Conservation (phyloP, 1,140 invertebrate species). For the Vanessa atalanta region DNA sequence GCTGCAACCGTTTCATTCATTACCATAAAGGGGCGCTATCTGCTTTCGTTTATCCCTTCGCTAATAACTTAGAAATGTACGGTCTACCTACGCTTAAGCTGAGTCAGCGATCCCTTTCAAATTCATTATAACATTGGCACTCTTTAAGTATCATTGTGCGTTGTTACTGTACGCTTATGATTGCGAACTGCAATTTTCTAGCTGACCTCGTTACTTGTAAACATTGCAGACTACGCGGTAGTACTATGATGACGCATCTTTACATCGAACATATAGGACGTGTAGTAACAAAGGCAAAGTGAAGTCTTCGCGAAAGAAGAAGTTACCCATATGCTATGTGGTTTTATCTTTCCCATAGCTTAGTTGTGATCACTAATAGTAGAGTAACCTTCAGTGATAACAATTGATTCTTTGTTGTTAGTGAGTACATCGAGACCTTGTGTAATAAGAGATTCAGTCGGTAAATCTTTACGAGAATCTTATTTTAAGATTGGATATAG, state of each 20-base stretch:
- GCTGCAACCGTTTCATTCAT: constrained; percentile 32
- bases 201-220: constrained; percentile 51
- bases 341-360: constrained; percentile 56
- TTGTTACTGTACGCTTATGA: constrained; percentile 14
- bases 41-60: constrained; percentile 18
- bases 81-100: constrained; percentile 29
- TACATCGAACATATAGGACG: constrained; percentile 52
- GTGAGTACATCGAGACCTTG: constrained; percentile 36
- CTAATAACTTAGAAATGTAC: constrained; percentile 19
- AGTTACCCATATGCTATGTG: constrained; percentile 38
- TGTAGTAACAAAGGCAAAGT: constrained; percentile 52
- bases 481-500: constrained; percentile 49
- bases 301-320: constrained; percentile 49
- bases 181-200: constrained; percentile 50
- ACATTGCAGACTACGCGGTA: constrained; percentile 38
- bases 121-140: constrained; percentile 46
- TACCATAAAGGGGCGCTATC: constrained; percentile 38
- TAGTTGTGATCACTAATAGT: constrained; percentile 44
- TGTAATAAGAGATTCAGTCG: constrained; percentile 3
- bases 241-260: constrained; percentile 54
- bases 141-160: constrained; percentile 7
- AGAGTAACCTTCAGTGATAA: constrained; percentile 44
- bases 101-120: constrained; percentile 40
- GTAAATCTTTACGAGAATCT: constrained; percentile 13
- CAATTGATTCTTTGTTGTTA: constrained; percentile 51